These are phyloP conservation scores for Drosophila insularis DNA, from an alignment of 1,140 invertebrate species.

Conservation along the genomic window DNA sequence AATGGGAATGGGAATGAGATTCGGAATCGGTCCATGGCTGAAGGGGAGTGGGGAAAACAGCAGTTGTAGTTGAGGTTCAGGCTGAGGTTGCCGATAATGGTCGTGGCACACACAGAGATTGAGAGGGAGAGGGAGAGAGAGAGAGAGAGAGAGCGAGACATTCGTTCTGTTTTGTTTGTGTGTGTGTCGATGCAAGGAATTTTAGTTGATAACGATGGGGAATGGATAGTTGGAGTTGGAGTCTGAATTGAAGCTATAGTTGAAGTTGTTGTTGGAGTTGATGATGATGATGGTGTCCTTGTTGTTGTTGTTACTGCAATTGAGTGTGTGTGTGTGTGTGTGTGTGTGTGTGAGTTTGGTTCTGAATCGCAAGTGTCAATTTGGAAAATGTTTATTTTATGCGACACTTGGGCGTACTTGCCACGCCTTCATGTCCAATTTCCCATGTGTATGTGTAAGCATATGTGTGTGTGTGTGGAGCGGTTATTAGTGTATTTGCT, in stretches of 20 bases:
- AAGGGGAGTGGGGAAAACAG: background rate
- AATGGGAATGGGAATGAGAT: background rate
- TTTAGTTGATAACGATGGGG: slow-evolving; percentile 70
- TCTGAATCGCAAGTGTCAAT: slow-evolving; percentile 79
- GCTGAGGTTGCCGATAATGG: slow-evolving; percentile 66
- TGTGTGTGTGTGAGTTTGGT: slow-evolving; percentile 54
- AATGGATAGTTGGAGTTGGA: slow-evolving; percentile 35
- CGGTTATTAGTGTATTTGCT: background rate
- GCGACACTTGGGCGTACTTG: slow-evolving; percentile 53
- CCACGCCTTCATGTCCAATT: slow-evolving; percentile 37
- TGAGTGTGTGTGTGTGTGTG: slow-evolving; percentile 34
- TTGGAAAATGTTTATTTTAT: slow-evolving; percentile 79
- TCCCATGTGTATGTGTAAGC: background rate
- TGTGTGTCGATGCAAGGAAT: slow-evolving; percentile 72
- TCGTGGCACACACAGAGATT: slow-evolving; percentile 12
- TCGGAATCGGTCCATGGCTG: too few relatives aligned
- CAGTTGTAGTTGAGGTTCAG: slow-evolving; percentile 26
- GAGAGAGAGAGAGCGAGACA: background rate
- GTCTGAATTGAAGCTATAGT: slow-evolving; percentile 10
- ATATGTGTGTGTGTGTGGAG: background rate
- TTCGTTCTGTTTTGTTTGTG: slow-evolving; percentile 12
- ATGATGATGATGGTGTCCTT: slow-evolving; percentile 9
- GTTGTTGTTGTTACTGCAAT: slow-evolving; percentile 51
- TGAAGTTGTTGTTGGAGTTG: slow-evolving; percentile 5
- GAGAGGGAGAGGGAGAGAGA: background rate